These are phyloP conservation scores for Solenopsis fugax DNA, from an alignment of 1,140 invertebrate species.

Conservation along the genomic window DNA sequence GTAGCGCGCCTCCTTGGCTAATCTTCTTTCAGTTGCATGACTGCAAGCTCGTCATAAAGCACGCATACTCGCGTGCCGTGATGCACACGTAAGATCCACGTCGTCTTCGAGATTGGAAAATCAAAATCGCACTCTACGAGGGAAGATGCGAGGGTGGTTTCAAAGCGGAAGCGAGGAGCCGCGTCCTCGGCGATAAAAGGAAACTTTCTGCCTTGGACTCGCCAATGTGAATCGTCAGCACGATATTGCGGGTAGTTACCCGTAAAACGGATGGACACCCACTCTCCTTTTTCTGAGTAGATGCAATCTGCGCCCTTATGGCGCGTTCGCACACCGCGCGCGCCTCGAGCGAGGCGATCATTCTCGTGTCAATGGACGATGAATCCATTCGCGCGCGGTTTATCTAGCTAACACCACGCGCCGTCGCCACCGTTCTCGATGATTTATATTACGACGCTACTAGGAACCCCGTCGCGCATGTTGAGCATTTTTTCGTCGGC, in stretches of 20 bases:
- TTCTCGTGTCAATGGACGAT: slow-evolving; percentile 71
- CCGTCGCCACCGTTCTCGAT: slow-evolving; percentile 12
- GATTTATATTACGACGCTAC: slow-evolving; percentile 45
- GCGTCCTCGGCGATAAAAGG: slow-evolving; percentile 31
- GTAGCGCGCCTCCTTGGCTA: slow-evolving; percentile 55
- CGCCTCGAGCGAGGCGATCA: slow-evolving; percentile 46
- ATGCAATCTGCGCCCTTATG: slow-evolving; percentile 62
- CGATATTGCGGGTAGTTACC: slow-evolving; percentile 18
- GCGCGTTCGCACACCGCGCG: slow-evolving; percentile 48
- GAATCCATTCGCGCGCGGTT: slow-evolving; percentile 62
- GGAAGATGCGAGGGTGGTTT: not conserved
- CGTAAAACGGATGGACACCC: not conserved
- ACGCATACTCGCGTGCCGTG: slow-evolving; percentile 2
- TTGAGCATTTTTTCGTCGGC: slow-evolving; percentile 40
- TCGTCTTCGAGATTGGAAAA: not conserved
- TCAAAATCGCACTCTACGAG: not conserved
- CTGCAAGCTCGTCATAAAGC: slow-evolving; percentile 71
- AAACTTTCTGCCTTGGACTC: not conserved
- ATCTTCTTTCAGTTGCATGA: slow-evolving; percentile 74
- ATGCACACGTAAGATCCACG: slow-evolving; percentile 20
- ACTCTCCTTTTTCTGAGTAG: not conserved
- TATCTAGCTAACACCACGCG: slow-evolving; percentile 56
- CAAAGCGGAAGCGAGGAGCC: not conserved
- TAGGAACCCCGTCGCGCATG: not conserved
- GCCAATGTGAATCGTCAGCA: not conserved